Conservation (phyloP, 2,888 invertebrate genomes). For the Augiades crinisus region DNA sequence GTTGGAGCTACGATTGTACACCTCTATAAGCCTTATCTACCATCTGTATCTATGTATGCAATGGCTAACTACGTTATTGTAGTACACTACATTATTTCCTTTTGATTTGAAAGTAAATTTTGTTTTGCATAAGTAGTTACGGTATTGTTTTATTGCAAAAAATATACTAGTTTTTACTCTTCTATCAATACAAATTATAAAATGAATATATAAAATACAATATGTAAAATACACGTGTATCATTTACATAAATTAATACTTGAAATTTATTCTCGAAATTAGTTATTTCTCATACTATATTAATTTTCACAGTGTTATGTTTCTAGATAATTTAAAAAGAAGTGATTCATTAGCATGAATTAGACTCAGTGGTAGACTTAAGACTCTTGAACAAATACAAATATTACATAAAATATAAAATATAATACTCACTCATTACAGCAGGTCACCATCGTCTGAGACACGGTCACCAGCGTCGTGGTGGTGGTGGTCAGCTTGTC, state of each 20-base stretch:
- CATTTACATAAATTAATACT: too few species aligned
- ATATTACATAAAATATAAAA: neutral
- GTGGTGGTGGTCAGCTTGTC: slow-evolving; percentile 68
- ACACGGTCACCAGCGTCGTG: slow-evolving; percentile 70
- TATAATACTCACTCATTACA: slow-evolving; percentile 76
- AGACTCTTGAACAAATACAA: too few species aligned
- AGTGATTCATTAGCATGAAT: too few species aligned
- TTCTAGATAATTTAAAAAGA: too few species aligned
- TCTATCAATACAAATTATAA: too few species aligned
- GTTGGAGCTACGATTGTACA: slow-evolving; percentile 13
- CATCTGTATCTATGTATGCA: neutral
- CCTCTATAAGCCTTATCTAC: slow-evolving; percentile 1
- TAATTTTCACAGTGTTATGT: too few species aligned
- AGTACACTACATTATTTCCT: neutral
- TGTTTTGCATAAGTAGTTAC: neutral
- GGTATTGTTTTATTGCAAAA: neutral
- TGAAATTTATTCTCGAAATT: too few species aligned
- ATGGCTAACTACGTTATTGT: neutral
- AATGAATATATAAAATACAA: too few species aligned
- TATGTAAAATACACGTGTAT: too few species aligned
- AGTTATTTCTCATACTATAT: too few species aligned
- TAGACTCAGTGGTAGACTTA: too few species aligned
- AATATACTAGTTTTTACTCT: too few species aligned
- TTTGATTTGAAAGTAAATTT: neutral
- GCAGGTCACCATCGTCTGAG: slow-evolving; percentile 68